phyloP scores from a whole-genome alignment of 2,113 vertebrate genomes.

The Falco punctatus region DNA sequence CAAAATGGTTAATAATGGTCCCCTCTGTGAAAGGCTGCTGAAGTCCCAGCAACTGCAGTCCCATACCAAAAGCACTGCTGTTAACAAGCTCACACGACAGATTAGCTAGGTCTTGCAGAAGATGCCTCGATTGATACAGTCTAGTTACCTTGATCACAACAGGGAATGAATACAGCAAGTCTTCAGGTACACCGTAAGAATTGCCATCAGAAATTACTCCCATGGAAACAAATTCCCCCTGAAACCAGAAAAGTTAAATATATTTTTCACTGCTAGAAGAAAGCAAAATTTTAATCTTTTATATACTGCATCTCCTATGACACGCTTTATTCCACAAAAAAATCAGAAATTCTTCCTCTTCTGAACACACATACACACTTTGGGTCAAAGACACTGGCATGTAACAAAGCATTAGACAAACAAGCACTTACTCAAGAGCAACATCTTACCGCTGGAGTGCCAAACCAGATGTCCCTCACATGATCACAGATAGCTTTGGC shows the following conservation, averaged over 20 bases:
- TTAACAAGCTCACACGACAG: neutral
- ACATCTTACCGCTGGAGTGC: slow-evolving; percentile 87
- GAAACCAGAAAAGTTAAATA: neutral
- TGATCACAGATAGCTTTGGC: slow-evolving; percentile 98
- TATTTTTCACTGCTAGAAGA: neutral
- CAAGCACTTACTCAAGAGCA: neutral
- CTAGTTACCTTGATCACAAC: slow-evolving; percentile 89
- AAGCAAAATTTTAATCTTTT: neutral
- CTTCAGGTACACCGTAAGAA: slow-evolving; percentile 86
- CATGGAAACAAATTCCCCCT: slow-evolving; percentile 97
- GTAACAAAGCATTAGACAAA: neutral
- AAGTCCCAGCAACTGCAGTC: neutral
- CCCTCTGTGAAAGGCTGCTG: neutral
- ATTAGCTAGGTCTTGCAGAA: neutral
- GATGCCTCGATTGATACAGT: neutral
- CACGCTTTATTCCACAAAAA: neutral
- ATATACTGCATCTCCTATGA: neutral
- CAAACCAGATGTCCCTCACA: slow-evolving; percentile 93
- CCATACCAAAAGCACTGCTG: neutral
- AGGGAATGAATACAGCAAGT: slow-evolving; percentile 96
- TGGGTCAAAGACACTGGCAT: neutral
- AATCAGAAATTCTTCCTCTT: neutral
- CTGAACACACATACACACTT: neutral
- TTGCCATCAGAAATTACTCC: slow-evolving; percentile 94
- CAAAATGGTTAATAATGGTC: neutral